Evolutionary conservation across 1,140 invertebrate genomes (phyloP).

Genomic region (Euwallacea fornicatus): DNA sequence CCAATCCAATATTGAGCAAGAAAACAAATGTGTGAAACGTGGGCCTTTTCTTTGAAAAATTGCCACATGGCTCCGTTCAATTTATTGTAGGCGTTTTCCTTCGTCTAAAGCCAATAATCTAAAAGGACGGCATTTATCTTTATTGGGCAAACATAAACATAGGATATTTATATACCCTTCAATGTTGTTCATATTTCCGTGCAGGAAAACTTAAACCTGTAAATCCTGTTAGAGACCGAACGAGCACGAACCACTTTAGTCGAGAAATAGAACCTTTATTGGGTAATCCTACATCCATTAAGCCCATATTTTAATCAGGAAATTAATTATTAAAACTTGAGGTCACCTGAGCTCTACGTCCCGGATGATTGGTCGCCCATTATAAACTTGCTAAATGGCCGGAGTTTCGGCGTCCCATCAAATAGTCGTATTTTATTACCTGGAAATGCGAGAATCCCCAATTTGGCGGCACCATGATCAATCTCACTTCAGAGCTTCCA

Average conservation of each 20-base stretch:
- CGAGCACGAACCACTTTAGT: no score
- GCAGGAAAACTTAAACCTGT: no score
- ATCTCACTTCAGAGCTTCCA: background rate
- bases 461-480: background rate
- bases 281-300: no score
- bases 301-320: no score
- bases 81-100: background rate
- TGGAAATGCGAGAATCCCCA: background rate
- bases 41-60: slow-evolving; percentile 2
- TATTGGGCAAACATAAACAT: background rate
- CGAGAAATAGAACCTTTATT: no score
- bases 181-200: no score
- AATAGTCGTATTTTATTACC: background rate
- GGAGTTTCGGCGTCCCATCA: no score
- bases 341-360: no score
- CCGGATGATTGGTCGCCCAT: no score
- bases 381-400: no score
- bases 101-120: slow-evolving; percentile 4
- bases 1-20: slow-evolving; percentile 5
- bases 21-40: slow-evolving; percentile 5
- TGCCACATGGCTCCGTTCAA: background rate
- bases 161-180: background rate
- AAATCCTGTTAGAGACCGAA: no score
- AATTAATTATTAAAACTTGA: no score
- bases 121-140: background rate